phyloP scores from a whole-genome alignment of 2,888 invertebrate genomes.

The Seira ritae region DNA sequence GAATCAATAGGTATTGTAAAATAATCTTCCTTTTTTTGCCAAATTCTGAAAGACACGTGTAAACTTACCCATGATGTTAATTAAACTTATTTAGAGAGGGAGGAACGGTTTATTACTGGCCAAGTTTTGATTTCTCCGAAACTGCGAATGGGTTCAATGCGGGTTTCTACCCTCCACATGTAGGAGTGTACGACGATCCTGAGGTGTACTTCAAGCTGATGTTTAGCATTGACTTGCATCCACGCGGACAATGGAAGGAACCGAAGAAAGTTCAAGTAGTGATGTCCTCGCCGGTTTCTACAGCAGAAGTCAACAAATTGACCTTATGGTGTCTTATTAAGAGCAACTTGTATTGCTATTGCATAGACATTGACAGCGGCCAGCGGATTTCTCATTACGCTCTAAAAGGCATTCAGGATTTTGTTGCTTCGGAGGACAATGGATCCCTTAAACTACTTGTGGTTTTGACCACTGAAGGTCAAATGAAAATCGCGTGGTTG shows the following conservation, averaged over 20 bases:
- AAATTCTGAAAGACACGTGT: too few species aligned
- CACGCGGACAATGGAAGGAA: constrained; percentile 67
- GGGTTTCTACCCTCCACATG: constrained; percentile 73
- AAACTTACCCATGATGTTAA: too few species aligned
- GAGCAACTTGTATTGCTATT: constrained; percentile 63
- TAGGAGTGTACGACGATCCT: constrained; percentile 72
- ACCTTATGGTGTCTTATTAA: constrained; percentile 67
- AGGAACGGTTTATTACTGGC: constrained; percentile 69
- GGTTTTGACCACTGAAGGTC: constrained; percentile 52
- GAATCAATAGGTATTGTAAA: constrained; percentile 66
- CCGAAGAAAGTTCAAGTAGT: constrained; percentile 67
- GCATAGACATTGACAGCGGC: constrained; percentile 66
- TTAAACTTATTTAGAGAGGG: constrained; percentile 66
- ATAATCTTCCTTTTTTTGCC: too few species aligned
- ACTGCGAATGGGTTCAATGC: constrained; percentile 66
- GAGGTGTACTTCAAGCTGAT: constrained; percentile 67
- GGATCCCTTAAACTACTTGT: constrained; percentile 53
- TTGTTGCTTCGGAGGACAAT: constrained; percentile 56
- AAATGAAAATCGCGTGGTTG: constrained; percentile 68
- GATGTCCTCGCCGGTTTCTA: background rate
- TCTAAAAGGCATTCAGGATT: constrained; percentile 66
- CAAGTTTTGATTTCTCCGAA: constrained; percentile 69
- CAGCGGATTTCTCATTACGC: constrained; percentile 62
- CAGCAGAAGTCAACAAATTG: constrained; percentile 32
- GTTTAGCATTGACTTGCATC: constrained; percentile 65